phyloP scores from a whole-genome alignment of 2,113 vertebrate genomes.

The Pipra filicauda region DNA sequence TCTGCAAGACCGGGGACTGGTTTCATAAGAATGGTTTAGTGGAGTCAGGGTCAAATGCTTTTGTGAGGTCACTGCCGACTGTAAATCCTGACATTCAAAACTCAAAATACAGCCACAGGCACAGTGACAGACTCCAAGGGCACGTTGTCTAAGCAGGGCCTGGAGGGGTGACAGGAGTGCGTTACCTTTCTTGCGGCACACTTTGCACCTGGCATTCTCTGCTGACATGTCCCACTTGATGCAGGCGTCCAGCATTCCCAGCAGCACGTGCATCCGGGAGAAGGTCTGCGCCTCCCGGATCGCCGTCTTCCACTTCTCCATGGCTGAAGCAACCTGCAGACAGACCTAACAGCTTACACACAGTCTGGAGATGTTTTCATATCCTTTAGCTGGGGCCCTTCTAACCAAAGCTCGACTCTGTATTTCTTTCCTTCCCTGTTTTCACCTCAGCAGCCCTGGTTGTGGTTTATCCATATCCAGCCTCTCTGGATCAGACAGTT shows the following conservation, averaged over 20 bases:
- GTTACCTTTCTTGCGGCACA: conserved; percentile 95
- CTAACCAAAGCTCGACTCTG: neutral
- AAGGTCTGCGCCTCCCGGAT: conserved; percentile 95
- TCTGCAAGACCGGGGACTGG: neutral
- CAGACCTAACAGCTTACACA: conserved; percentile 26
- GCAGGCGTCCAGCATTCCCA: conserved; percentile 96
- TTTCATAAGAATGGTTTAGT: neutral
- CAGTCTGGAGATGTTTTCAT: neutral
- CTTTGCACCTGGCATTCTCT: conserved; percentile 97
- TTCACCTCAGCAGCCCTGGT: neutral
- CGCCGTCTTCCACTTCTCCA: conserved; percentile 92
- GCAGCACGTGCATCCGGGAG: conserved; percentile 94
- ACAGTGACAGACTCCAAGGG: neutral
- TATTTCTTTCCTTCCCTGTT: neutral
- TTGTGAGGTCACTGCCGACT: neutral
- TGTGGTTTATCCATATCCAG: neutral
- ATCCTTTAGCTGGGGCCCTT: neutral
- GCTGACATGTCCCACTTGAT: conserved; percentile 99
- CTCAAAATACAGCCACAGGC: neutral
- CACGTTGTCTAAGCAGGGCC: neutral
- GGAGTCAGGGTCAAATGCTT: neutral
- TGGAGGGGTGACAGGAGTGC: neutral
- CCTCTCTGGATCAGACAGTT: neutral
- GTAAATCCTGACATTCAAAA: neutral
- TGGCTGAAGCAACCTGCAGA: conserved; percentile 90